Conservation (phyloP, 2,888 invertebrate species). For the Lochmaea crataegi region DNA sequence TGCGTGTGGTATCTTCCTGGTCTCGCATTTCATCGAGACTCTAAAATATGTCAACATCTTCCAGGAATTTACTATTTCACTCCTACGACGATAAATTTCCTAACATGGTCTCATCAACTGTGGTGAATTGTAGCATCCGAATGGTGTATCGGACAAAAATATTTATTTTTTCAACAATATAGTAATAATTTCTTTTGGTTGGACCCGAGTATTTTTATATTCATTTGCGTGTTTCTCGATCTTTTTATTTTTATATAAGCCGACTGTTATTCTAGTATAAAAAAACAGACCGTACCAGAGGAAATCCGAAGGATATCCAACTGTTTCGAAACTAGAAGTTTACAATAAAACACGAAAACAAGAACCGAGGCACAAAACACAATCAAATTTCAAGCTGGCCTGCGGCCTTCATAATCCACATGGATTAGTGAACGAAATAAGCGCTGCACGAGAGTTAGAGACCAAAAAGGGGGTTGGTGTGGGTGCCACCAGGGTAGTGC, state of each 20-base stretch:
- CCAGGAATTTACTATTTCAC: slow-evolving; percentile 61
- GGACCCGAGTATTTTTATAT: background rate
- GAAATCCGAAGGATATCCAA: slow-evolving; percentile 30
- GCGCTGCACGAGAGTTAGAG: slow-evolving; percentile 45
- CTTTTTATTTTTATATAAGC: background rate
- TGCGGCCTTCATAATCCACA: slow-evolving; percentile 53
- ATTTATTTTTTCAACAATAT: no score
- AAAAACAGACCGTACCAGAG: slow-evolving; percentile 1
- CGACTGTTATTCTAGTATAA: background rate
- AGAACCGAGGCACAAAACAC: slow-evolving; percentile 49
- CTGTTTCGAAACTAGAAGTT: slow-evolving; percentile 39
- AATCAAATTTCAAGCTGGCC: slow-evolving; percentile 53
- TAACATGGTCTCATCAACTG: slow-evolving; percentile 51
- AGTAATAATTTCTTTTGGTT: background rate
- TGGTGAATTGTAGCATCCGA: slow-evolving; percentile 39
- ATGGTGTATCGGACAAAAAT: background rate
- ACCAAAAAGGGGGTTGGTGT: slow-evolving; percentile 37
- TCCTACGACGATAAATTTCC: slow-evolving; percentile 52
- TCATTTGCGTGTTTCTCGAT: background rate
- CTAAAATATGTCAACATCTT: slow-evolving; percentile 62
- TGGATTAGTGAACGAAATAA: slow-evolving; percentile 54
- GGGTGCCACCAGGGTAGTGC: slow-evolving; percentile 40
- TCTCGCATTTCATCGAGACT: slow-evolving; percentile 57
- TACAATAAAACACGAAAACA: slow-evolving; percentile 46
- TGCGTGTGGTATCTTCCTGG: slow-evolving; percentile 56